phyloP scores from a whole-genome alignment of 2,797 vertebrate species.

The Mormyrus hasselquistii region DNA sequence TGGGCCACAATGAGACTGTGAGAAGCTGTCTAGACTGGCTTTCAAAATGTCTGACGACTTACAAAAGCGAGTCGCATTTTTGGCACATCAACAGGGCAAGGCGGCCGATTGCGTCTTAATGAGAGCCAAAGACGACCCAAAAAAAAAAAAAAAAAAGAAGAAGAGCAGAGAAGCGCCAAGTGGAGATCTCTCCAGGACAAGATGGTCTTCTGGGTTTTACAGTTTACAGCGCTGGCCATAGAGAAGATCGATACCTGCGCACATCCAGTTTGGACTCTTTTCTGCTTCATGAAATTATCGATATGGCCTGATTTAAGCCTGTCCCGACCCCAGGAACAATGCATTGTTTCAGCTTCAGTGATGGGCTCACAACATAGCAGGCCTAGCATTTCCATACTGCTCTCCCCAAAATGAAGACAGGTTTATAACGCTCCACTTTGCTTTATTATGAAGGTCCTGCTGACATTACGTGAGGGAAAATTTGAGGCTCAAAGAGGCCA shows the following conservation, averaged over 20 bases:
- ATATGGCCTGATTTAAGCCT: slow-evolving; percentile 10
- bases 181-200: slow-evolving; percentile 21
- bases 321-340: background rate
- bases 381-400: background rate
- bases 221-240: slow-evolving; percentile 20
- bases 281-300: slow-evolving; percentile 21
- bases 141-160: background rate
- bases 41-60: slow-evolving; percentile 38
- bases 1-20: slow-evolving; percentile 41
- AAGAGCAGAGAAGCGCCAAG: slow-evolving; percentile 34
- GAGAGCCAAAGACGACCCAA: slow-evolving; percentile 30
- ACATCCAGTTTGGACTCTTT: slow-evolving; percentile 12
- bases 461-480: background rate
- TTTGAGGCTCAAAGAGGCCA: background rate
- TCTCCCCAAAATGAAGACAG: background rate
- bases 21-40: slow-evolving; percentile 50
- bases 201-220: slow-evolving; percentile 22
- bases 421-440: background rate
- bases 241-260: slow-evolving; percentile 23
- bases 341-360: background rate
- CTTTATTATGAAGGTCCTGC: background rate
- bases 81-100: slow-evolving; percentile 40
- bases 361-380: background rate
- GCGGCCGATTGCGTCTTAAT: slow-evolving; percentile 33
- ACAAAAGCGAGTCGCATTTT: slow-evolving; percentile 49